Conservation (phyloP, 2,888 invertebrate genomes). For the Amphimallon solstitiale region DNA sequence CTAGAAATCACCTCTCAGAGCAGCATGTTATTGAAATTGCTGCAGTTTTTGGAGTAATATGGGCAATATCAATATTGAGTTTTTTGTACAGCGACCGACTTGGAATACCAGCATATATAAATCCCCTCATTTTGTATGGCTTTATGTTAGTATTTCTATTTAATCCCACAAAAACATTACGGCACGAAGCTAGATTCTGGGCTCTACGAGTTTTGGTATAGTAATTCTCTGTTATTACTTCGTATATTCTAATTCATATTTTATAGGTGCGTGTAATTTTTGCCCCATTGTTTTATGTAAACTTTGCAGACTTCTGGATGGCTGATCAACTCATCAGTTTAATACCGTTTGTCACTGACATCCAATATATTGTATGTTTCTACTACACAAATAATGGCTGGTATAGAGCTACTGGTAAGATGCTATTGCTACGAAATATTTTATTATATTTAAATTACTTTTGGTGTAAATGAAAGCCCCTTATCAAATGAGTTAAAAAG, state of each 20-base stretch:
- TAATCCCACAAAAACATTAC: slow-evolving; percentile 92
- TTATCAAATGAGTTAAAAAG: no score
- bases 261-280: slow-evolving; percentile 82
- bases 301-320: slow-evolving; percentile 98
- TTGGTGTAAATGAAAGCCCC: no score
- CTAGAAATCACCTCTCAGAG: slow-evolving; percentile 91
- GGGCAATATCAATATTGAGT: slow-evolving; percentile 90
- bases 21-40: slow-evolving; percentile 96
- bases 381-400: slow-evolving; percentile 84
- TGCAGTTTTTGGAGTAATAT: slow-evolving; percentile 92
- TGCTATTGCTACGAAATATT: neutral
- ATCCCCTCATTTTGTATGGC: slow-evolving; percentile 85
- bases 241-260: slow-evolving; percentile 28
- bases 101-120: slow-evolving; percentile 91
- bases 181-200: slow-evolving; percentile 96
- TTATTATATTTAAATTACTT: no score
- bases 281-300: slow-evolving; percentile 93
- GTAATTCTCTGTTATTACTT: slow-evolving; percentile 49
- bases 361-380: slow-evolving; percentile 94
- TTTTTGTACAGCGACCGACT: slow-evolving; percentile 84
- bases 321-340: slow-evolving; percentile 97
- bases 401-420: slow-evolving; percentile 70
- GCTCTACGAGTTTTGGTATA: slow-evolving; percentile 86
- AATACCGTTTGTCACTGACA: slow-evolving; percentile 88
- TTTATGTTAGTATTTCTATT: slow-evolving; percentile 87